These are phyloP conservation scores for Zingel zingel DNA, from an alignment of 2,113 vertebrate genomes.

Conservation along the genomic window DNA sequence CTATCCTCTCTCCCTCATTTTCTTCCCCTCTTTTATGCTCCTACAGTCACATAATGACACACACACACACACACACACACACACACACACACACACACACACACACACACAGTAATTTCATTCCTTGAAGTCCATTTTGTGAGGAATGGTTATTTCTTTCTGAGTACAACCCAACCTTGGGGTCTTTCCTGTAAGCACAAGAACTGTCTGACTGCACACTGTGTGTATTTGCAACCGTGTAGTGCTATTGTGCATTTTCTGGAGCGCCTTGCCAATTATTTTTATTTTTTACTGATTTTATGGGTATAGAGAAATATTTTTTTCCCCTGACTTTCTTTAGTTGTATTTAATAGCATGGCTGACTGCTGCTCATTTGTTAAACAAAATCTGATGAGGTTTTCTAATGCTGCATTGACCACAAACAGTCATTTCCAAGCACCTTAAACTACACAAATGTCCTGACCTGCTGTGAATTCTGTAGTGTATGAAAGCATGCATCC, in stretches of 20 bases:
- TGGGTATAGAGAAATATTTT: conserved; percentile 1
- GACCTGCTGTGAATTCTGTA: neutral
- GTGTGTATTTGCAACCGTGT: conserved; percentile 10
- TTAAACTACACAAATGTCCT: neutral
- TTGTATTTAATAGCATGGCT: conserved; percentile 2
- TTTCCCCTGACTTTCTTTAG: neutral
- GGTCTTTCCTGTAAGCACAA: conserved; percentile 66
- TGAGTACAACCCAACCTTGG: conserved; percentile 64
- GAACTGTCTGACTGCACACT: conserved; percentile 29
- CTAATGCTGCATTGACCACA: neutral
- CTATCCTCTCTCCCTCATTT: conserved; percentile 54
- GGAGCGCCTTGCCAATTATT: neutral
- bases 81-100: conserved; percentile 9
- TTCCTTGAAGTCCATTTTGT: conserved; percentile 73
- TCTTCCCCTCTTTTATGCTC: conserved; percentile 59
- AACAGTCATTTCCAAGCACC: neutral
- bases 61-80: conserved; percentile 6
- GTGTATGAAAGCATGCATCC: neutral
- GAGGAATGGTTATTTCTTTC: conserved; percentile 70
- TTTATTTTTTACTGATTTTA: conserved; percentile 11
- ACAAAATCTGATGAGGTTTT: conserved; percentile 12
- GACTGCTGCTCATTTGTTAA: conserved; percentile 33
- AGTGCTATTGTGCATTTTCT: conserved; percentile 29
- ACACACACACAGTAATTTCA: conserved; percentile 47
- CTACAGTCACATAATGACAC: conserved; percentile 61